phyloP scores from a whole-genome alignment of 2,797 vertebrate genomes.

The Esox masquinongy region DNA sequence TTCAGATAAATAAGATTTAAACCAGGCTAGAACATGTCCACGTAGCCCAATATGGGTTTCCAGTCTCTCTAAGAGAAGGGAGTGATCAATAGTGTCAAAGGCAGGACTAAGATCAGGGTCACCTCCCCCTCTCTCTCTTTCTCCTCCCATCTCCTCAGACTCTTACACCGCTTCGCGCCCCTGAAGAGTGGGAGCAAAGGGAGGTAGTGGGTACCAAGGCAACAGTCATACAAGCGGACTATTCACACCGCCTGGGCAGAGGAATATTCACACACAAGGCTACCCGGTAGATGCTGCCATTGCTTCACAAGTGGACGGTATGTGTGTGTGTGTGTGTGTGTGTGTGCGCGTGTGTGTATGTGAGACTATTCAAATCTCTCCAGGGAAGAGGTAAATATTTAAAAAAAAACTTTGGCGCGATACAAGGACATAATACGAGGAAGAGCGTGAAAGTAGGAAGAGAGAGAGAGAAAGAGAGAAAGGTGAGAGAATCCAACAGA shows the following conservation, averaged over 20 bases:
- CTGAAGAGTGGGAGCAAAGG: constrained; percentile 5
- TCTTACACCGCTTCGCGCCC: background rate
- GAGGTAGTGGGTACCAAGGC: background rate
- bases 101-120: no score
- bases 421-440: background rate
- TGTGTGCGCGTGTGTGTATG: background rate
- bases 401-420: constrained; percentile 2
- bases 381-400: constrained; percentile 14
- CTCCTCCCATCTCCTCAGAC: background rate
- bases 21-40: no score
- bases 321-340: background rate
- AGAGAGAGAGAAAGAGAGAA: background rate
- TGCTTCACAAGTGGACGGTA: background rate
- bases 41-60: no score
- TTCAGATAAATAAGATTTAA: no score
- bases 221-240: constrained; percentile 1
- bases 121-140: background rate
- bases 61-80: no score
- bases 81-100: no score
- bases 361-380: background rate
- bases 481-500: background rate
- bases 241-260: background rate
- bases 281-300: background rate
- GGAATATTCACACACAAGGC: background rate
- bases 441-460: background rate